Conservation (phyloP, 2,888 invertebrate species). For the Malthinus seriepunctatus region DNA sequence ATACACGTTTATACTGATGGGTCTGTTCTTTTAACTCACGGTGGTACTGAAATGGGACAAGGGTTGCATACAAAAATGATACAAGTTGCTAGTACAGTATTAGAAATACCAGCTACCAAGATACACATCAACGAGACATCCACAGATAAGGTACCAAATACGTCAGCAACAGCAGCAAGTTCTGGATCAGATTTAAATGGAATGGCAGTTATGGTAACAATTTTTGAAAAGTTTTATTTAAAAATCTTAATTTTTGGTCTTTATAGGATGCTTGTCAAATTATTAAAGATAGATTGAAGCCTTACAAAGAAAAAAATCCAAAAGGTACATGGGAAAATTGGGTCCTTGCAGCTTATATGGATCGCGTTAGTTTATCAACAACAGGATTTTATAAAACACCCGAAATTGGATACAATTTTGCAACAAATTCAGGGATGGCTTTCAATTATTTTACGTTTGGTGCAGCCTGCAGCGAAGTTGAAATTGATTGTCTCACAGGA, state of each 20-base stretch:
- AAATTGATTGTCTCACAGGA: constrained; percentile 92
- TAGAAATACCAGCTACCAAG: constrained; percentile 70
- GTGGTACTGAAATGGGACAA: constrained; percentile 98
- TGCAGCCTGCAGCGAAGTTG: constrained; percentile 84
- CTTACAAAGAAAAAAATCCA: constrained; percentile 75
- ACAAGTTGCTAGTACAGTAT: constrained; percentile 79
- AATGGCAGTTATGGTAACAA: constrained; percentile 76
- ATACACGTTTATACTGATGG: constrained; percentile 87
- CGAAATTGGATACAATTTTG: constrained; percentile 71
- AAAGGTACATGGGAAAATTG: constrained; percentile 83
- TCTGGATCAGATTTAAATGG: constrained; percentile 89
- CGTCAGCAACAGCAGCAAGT: constrained; percentile 88
- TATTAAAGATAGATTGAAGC: constrained; percentile 72
- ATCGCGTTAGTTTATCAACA: constrained; percentile 78
- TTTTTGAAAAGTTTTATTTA: neutral
- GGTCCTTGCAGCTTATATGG: constrained; percentile 76
- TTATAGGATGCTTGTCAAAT: constrained; percentile 75
- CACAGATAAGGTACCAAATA: constrained; percentile 91
- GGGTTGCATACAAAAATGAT: constrained; percentile 96
- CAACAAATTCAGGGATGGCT: constrained; percentile 69
- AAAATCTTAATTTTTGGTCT: constrained; percentile 1
- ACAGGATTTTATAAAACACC: constrained; percentile 83
- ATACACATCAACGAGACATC: constrained; percentile 83
- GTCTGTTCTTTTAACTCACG: constrained; percentile 85
- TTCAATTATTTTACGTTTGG: constrained; percentile 89